phyloP scores from a whole-genome alignment of 2,797 vertebrate genomes.

The Threskiornis aethiopicus region DNA sequence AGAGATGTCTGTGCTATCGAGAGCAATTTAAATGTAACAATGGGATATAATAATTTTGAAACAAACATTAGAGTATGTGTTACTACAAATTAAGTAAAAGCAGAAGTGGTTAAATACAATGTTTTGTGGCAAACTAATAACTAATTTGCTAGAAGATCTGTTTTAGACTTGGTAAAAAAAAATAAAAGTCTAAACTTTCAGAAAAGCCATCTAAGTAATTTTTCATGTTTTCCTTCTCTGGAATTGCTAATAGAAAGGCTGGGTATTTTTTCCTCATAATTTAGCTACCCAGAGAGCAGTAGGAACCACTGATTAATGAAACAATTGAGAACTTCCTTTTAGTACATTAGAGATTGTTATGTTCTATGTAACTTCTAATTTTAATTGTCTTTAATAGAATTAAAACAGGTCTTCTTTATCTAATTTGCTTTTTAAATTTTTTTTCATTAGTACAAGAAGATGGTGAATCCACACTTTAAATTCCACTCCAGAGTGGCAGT shows the following conservation, averaged over 20 bases:
- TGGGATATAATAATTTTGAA: not conserved
- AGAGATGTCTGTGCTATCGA: not conserved
- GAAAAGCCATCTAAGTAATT: not conserved
- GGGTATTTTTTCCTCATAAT: not conserved
- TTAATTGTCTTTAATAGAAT: not conserved
- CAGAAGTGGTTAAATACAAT: not conserved
- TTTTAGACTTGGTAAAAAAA: not conserved
- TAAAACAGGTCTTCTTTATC: not conserved
- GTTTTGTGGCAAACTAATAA: not conserved
- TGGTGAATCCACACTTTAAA: conserved; percentile 61
- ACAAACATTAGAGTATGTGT: not conserved
- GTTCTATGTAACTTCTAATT: not conserved
- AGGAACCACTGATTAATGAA: not conserved
- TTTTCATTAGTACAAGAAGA: not conserved
- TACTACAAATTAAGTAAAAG: not conserved
- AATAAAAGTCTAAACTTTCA: not conserved
- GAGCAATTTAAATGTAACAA: not conserved
- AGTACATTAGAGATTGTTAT: not conserved
- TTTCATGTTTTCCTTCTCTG: not conserved
- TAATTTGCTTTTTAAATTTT: not conserved
- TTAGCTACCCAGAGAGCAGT: not conserved
- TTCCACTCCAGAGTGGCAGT: conserved; percentile 22
- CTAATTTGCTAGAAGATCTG: not conserved
- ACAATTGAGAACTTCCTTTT: not conserved
- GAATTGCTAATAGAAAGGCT: not conserved